phyloP scores from a whole-genome alignment of 2,888 invertebrate species.

The Drosophila prostipennis region DNA sequence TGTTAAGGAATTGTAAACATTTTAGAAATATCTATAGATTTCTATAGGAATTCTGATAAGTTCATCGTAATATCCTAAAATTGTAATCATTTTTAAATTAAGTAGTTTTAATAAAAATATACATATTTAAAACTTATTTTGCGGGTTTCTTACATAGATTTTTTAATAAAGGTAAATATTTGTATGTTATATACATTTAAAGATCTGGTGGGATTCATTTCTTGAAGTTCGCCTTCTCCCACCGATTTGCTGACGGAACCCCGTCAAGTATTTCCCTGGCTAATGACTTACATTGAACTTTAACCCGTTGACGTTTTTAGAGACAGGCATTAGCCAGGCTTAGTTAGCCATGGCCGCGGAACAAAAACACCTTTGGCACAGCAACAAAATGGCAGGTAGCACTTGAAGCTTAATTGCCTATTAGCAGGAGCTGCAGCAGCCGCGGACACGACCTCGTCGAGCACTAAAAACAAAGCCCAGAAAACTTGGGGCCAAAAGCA shows the following conservation, averaged over 20 bases:
- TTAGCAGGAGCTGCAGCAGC: conserved; percentile 69
- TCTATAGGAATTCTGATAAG: no score
- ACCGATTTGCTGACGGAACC: conserved; percentile 2
- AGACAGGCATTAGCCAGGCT: conserved; percentile 58
- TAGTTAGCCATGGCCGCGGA: conserved; percentile 32
- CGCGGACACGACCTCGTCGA: conserved; percentile 68
- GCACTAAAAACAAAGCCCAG: conserved; percentile 41
- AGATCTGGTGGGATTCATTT: no score
- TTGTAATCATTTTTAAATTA: no score
- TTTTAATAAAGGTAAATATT: no score
- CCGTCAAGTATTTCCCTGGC: conserved; percentile 10
- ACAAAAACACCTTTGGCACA: conserved; percentile 32
- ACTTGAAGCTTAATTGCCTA: conserved; percentile 74
- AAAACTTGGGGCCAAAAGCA: conserved; percentile 13
- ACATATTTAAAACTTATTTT: no score
- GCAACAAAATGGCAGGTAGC: conserved; percentile 76
- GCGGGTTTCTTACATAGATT: no score
- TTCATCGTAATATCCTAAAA: no score
- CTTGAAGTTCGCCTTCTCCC: not conserved
- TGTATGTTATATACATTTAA: no score
- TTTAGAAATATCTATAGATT: no score
- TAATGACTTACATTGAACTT: conserved; percentile 57
- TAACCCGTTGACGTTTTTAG: conserved; percentile 46
- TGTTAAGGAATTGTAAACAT: no score
- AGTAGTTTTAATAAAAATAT: no score